A percentile compares a stretch with the other conserved stretches of the same genome.
Evolutionary conservation across 2,113 vertebrate genomes (phyloP).

Genomic region (Lophius piscatorius): DNA sequence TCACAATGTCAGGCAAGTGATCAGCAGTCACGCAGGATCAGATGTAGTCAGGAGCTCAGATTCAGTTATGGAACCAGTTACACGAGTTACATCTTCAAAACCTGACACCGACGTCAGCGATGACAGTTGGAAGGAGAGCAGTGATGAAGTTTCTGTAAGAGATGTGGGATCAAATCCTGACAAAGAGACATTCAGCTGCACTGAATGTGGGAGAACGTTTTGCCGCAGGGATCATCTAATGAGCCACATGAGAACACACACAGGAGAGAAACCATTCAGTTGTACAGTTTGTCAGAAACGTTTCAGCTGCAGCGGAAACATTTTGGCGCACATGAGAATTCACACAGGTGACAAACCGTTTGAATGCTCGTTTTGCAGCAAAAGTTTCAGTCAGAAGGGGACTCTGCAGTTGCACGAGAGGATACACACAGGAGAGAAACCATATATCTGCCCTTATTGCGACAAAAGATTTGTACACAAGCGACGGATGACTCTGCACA

Average conservation of each 20-base stretch:
- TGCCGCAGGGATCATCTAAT: not conserved
- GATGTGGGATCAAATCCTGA: too few relatives aligned
- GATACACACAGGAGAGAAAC: conserved; percentile 49
- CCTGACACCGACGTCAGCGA: too few relatives aligned
- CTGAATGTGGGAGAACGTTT: not conserved
- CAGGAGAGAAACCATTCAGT: conserved; percentile 16
- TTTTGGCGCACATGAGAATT: conserved; percentile 60
- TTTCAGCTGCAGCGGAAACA: conserved; percentile 33
- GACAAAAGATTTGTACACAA: conserved; percentile 31
- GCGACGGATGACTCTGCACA: conserved; percentile 41
- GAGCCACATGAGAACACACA: not conserved
- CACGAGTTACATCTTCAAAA: too few relatives aligned
- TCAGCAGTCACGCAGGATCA: not conserved
- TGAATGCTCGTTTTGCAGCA: conserved; percentile 73
- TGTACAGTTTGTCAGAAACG: conserved; percentile 26
- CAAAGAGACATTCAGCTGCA: not conserved
- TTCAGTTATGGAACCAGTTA: too few relatives aligned
- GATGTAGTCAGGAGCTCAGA: too few relatives aligned
- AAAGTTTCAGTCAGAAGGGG: conserved; percentile 68
- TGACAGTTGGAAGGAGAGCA: too few relatives aligned
- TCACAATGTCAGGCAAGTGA: not conserved
- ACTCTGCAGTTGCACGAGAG: conserved; percentile 22
- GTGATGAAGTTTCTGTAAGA: too few relatives aligned
- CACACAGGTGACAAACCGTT: conserved; percentile 34
- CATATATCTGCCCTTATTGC: conserved; percentile 31